These are phyloP conservation scores for Caretta caretta DNA, from an alignment of 2,113 vertebrate genomes.

Conservation along the genomic window DNA sequence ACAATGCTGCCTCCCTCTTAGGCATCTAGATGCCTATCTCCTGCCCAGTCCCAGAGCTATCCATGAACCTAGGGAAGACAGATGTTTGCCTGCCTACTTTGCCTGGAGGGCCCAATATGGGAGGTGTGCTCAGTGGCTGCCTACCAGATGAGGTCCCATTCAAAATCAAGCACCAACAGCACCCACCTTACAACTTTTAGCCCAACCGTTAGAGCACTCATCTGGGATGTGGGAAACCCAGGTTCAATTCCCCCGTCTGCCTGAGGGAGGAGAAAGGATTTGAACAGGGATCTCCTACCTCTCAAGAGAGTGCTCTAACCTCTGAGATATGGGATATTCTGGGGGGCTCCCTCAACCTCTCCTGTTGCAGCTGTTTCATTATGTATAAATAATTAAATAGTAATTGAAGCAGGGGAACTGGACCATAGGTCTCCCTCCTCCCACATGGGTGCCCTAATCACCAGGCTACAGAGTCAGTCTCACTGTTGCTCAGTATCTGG, in stretches of 20 bases:
- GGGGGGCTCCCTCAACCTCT: background rate
- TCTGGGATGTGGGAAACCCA: background rate
- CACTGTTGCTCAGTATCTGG: background rate
- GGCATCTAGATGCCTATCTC: background rate
- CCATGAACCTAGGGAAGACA: background rate
- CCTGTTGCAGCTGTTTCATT: background rate
- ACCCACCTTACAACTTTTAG: background rate
- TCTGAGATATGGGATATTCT: background rate
- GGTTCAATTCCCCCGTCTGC: background rate
- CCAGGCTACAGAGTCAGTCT: background rate
- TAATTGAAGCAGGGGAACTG: background rate
- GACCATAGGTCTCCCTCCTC: background rate
- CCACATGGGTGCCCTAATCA: background rate
- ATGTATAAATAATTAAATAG: background rate
- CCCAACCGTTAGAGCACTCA: background rate
- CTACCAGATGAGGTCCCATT: background rate
- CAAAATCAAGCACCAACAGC: background rate
- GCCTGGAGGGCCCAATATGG: background rate
- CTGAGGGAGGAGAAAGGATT: background rate
- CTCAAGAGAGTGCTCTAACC: background rate
- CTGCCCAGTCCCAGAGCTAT: background rate
- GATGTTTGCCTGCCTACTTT: background rate
- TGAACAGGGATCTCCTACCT: background rate
- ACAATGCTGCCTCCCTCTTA: background rate
- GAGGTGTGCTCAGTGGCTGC: background rate